Conservation (phyloP, 2,797 vertebrate species). For the Ceyx erithaca region DNA sequence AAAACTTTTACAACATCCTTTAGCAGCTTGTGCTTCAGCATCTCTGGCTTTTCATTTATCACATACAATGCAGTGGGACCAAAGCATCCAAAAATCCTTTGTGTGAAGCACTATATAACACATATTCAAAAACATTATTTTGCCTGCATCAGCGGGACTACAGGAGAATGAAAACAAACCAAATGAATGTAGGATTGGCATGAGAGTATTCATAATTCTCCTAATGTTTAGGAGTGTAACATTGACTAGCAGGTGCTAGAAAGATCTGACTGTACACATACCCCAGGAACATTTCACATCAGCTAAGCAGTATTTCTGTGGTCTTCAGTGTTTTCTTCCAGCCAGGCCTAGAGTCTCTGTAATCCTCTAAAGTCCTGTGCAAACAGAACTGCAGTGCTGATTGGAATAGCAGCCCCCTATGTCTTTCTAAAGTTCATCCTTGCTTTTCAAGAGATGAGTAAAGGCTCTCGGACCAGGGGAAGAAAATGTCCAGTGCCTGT, state of each 20-base stretch:
- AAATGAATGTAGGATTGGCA: neutral
- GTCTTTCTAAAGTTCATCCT: neutral
- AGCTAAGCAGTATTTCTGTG: neutral
- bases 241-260: neutral
- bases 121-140: neutral
- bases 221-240: neutral
- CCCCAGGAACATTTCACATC: neutral
- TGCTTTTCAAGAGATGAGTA: neutral
- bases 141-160: neutral
- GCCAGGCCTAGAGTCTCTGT: neutral
- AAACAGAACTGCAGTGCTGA: neutral
- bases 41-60: neutral
- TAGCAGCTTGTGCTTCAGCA: neutral
- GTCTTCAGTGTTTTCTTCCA: neutral
- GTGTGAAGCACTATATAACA: neutral
- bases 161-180: neutral
- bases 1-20: neutral
- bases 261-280: neutral
- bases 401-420: neutral
- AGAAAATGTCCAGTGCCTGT: neutral
- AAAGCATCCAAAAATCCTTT: neutral
- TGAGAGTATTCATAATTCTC: neutral
- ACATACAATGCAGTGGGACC: neutral
- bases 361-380: neutral
- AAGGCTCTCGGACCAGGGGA: neutral